phyloP scores from a whole-genome alignment of 2,797 vertebrate genomes.

The Scleropages formosus region DNA sequence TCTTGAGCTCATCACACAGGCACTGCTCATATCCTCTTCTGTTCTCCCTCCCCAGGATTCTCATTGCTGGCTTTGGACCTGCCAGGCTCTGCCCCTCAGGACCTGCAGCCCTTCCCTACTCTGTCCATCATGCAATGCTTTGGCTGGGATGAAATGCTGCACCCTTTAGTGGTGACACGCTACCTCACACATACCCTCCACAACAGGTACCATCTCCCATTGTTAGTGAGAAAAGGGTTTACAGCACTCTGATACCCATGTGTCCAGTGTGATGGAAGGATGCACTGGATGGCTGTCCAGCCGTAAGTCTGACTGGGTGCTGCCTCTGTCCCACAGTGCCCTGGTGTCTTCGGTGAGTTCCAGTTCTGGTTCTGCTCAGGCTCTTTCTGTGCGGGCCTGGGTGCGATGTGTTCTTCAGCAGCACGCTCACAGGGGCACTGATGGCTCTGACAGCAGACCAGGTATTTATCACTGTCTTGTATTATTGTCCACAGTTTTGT shows the following conservation, averaged over 20 bases:
- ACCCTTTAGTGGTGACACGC: slow-evolving; percentile 83
- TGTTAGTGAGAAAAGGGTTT: no score
- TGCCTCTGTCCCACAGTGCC: slow-evolving; percentile 60
- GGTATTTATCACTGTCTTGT: slow-evolving; percentile 49
- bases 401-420: slow-evolving; percentile 91
- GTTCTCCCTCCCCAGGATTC: slow-evolving; percentile 73
- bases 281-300: not conserved
- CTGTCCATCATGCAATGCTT: slow-evolving; percentile 86
- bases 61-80: slow-evolving; percentile 87
- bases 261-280: not conserved
- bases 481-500: not conserved
- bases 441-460: slow-evolving; percentile 64
- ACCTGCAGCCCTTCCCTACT: slow-evolving; percentile 87
- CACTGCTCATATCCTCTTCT: not conserved
- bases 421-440: slow-evolving; percentile 76
- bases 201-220: no score
- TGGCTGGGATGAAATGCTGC: slow-evolving; percentile 94
- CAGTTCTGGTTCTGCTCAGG: slow-evolving; percentile 73
- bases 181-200: slow-evolving; percentile 89
- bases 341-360: slow-evolving; percentile 72
- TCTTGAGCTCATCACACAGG: not conserved
- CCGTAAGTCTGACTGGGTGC: not conserved
- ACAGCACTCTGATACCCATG: not conserved
- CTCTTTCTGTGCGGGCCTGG: slow-evolving; percentile 84
- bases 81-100: slow-evolving; percentile 80